A percentile compares a stretch with the other conserved stretches of the same genome.
phyloP scores from a whole-genome alignment of 2,888 invertebrate genomes.

The Ecliptopera silaceata region DNA sequence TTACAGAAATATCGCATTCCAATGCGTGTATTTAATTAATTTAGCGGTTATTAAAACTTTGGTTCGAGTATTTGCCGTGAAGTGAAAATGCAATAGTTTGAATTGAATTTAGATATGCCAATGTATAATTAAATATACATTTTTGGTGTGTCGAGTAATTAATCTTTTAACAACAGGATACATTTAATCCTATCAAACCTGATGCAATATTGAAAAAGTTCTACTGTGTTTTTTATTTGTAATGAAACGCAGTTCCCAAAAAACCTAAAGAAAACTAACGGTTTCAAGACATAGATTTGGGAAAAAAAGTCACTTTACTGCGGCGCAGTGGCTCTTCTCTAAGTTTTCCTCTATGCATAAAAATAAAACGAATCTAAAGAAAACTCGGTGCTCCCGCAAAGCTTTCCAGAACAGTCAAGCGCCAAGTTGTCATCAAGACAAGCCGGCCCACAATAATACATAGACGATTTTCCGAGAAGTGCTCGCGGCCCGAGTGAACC shows the following conservation, averaged over 20 bases:
- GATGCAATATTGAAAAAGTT: too few species aligned
- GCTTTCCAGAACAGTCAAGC: constrained; percentile 20
- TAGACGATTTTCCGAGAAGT: constrained; percentile 56
- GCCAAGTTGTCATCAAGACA: constrained; percentile 36
- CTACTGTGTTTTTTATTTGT: too few species aligned
- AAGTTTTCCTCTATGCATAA: not conserved
- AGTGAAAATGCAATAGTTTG: not conserved
- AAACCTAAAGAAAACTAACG: too few species aligned
- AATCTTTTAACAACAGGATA: too few species aligned
- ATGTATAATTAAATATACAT: too few species aligned
- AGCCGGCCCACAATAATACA: constrained; percentile 35
- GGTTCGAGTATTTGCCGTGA: constrained; percentile 34
- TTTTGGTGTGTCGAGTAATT: too few species aligned
- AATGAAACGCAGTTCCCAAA: too few species aligned
- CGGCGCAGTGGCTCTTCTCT: not conserved
- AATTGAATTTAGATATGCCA: too few species aligned
- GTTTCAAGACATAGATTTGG: too few species aligned
- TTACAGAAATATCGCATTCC: constrained; percentile 48
- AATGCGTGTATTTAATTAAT: constrained; percentile 35
- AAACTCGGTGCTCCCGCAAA: not conserved
- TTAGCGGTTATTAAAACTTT: constrained; percentile 31
- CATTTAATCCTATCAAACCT: too few species aligned
- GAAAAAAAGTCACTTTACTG: not conserved
- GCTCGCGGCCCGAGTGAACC: constrained; percentile 49
- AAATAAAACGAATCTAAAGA: constrained; percentile 1